These are phyloP conservation scores for Trileptium ribeirensis DNA, from an alignment of 2,888 invertebrate species.

Conservation along the genomic window DNA sequence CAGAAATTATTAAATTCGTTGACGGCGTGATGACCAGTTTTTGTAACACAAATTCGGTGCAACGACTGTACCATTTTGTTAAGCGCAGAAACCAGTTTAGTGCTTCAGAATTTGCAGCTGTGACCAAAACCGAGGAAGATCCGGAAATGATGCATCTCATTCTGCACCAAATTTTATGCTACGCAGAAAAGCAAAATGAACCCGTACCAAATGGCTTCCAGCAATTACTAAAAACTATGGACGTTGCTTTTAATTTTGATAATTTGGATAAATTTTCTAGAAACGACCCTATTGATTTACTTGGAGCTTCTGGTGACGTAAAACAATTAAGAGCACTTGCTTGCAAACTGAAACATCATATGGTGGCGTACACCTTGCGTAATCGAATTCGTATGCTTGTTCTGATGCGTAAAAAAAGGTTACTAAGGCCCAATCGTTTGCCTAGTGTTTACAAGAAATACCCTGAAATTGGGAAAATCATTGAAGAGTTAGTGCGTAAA, in stretches of 20 bases:
- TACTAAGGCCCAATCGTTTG: not conserved
- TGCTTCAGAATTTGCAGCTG: not conserved
- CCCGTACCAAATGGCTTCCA: not conserved
- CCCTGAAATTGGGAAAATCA: not conserved
- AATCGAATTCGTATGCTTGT: not conserved
- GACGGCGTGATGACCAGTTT: not conserved
- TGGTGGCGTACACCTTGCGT: not conserved
- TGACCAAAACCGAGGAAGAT: not conserved
- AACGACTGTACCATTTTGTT: not conserved
- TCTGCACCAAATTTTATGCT: not conserved
- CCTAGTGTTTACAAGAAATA: not conserved
- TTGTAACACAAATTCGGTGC: not conserved
- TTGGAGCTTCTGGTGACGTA: not conserved
- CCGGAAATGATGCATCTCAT: not conserved
- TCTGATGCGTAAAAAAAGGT: not conserved
- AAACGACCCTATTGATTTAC: not conserved
- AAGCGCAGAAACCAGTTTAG: not conserved
- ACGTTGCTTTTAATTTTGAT: not conserved
- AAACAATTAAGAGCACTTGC: not conserved
- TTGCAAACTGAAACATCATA: not conserved
- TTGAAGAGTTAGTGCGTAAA: not conserved
- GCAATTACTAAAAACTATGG: not conserved
- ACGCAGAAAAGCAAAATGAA: not conserved
- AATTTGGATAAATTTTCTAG: not conserved
- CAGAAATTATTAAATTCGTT: not conserved